A percentile compares a stretch with the other conserved stretches of the same genome.
These are phyloP conservation scores for Vultur gryphus DNA, from an alignment of 2,797 vertebrate genomes.

Conservation along the genomic window DNA sequence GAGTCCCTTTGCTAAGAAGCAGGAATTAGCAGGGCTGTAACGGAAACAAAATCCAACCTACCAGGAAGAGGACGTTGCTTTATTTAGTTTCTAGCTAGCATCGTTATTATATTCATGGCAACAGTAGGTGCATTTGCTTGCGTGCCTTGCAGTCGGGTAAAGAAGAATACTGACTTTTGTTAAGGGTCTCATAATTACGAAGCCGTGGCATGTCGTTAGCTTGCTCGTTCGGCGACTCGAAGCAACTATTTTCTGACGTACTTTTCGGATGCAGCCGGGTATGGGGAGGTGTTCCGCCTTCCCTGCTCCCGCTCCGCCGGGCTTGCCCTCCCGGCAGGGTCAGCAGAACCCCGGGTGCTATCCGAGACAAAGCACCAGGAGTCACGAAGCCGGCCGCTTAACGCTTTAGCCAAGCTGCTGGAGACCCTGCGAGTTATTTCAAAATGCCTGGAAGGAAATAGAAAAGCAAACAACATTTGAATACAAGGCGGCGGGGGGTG, in stretches of 20 bases:
- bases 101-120: neutral
- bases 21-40: neutral
- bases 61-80: neutral
- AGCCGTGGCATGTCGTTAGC: neutral
- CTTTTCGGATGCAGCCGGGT: rapidly evolving
- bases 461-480: neutral
- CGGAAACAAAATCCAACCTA: neutral
- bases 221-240: neutral
- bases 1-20: neutral
- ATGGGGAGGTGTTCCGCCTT: neutral
- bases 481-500: neutral
- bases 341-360: neutral
- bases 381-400: neutral
- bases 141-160: neutral
- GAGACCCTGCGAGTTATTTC: constrained; percentile 34
- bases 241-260: neutral
- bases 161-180: neutral
- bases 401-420: neutral
- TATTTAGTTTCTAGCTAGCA: neutral
- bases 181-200: no score
- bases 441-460: constrained; percentile 62
- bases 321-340: neutral
- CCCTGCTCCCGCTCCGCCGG: rapidly evolving
- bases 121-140: neutral
- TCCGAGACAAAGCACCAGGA: neutral